Evolutionary conservation across 2,797 vertebrate species (phyloP).

Genomic region (Microhierax caerulescens): DNA sequence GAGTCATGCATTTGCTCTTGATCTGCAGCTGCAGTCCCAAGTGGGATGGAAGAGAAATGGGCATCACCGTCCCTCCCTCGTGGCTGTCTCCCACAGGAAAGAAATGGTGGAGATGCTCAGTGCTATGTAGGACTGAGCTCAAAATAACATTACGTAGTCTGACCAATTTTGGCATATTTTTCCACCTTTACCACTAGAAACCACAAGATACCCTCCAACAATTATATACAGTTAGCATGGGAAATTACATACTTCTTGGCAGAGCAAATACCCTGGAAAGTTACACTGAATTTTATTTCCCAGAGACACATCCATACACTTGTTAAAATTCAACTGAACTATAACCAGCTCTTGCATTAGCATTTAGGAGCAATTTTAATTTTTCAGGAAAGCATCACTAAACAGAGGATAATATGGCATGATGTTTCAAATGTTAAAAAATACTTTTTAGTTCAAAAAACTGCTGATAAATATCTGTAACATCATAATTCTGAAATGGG

Average conservation of each 20-base stretch:
- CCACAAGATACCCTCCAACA: conserved; percentile 3
- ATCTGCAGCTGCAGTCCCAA: neutral
- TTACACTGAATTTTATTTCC: conserved; percentile 50
- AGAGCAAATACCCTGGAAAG: conserved; percentile 50
- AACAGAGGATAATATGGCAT: neutral
- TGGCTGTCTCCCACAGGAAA: neutral
- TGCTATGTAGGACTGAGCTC: neutral
- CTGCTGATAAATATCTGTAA: conserved; percentile 9
- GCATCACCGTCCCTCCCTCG: neutral
- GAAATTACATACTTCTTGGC: conserved; percentile 70
- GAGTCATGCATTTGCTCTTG: neutral
- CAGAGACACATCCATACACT: conserved; percentile 56
- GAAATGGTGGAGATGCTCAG: neutral
- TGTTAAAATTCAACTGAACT: conserved; percentile 72
- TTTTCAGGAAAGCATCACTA: conserved; percentile 38
- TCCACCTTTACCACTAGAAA: conserved; percentile 28
- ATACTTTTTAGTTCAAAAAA: neutral
- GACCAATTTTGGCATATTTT: conserved; percentile 6
- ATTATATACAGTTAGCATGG: conserved; percentile 52
- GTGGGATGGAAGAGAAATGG: neutral
- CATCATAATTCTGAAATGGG: conserved; percentile 16
- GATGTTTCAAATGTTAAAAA: conserved; percentile 17
- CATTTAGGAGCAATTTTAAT: conserved; percentile 49
- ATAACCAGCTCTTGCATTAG: conserved; percentile 58
- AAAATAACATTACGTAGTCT: neutral